Base-by-base conservation (phyloP, 2,113 vertebrate species). In the Leptobrachium ailaonicum region DNA sequence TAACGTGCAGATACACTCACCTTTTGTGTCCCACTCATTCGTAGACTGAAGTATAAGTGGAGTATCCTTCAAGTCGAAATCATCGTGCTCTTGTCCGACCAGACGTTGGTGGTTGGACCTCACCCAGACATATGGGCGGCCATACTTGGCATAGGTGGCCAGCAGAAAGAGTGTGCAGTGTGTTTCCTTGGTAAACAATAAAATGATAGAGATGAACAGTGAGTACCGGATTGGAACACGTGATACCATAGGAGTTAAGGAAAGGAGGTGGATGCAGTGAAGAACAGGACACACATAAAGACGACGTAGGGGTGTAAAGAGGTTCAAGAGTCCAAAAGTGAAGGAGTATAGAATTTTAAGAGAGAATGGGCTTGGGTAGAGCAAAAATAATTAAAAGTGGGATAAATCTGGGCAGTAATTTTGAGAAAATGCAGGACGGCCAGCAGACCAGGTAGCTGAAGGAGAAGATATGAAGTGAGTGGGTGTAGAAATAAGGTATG, bases 111-210 rank as follows among this genome's bases (percentile, higher is more conserved):
- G 92, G 78, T 94, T 94, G 85, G 93, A 94, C 80, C 93, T 90
- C 44, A 94, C 92, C 93, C 93, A 94, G 60, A 90, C 90, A 76
- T 93, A 90, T 11, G 92, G 92, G 1, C 89, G 88, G 1, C 91
- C 92, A 66, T 94, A 94, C 69, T 90, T 94, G 77, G 93, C 85
- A 41, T 94, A 94, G 41, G 92, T 91, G 0, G 93, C 93, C 88
- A 94, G 54, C 67, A 94, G 66, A 77, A 94, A 94, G 47, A 94
- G 90, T 76, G 93, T 94, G 86, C 93, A 94, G 84, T 94, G 92
- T 14, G 92, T 84, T 85, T 93, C 92, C 93, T 94, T 85, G 56
- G 56, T 11, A 54, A 2, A 64, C 71, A 63, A 74, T 11, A 66
- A 41, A 41, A 41, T 7, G n/a, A 7, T 32, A 20, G 63, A 8